A percentile compares a stretch with the other conserved stretches of the same genome.
Conservation (phyloP, 2,797 vertebrate genomes). For the Triplophysa yarkandensis region DNA sequence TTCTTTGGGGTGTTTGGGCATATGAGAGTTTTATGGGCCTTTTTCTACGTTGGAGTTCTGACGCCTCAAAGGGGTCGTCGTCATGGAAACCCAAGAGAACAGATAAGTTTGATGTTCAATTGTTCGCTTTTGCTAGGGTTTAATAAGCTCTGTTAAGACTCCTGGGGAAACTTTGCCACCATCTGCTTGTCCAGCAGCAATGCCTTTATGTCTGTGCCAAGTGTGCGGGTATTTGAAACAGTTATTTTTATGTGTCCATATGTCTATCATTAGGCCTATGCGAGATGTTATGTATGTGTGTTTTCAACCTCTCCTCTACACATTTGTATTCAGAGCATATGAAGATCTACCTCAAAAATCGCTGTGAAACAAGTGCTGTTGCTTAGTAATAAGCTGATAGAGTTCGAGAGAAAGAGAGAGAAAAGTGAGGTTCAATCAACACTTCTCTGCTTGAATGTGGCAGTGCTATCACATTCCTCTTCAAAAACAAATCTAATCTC, state of each 20-base stretch:
- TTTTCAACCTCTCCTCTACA: neutral
- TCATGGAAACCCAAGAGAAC: slow-evolving; percentile 16
- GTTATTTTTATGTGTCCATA: slow-evolving; percentile 34
- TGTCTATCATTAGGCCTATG: slow-evolving; percentile 15
- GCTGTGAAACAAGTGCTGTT: slow-evolving; percentile 6
- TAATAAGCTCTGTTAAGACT: slow-evolving; percentile 36
- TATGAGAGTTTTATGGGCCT: slow-evolving; percentile 11
- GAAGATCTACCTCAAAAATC: slow-evolving; percentile 12
- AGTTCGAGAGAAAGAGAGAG: neutral
- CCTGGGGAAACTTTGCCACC: slow-evolving; percentile 29
- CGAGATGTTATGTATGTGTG: neutral
- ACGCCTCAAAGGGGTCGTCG: neutral
- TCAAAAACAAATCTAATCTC: slow-evolving; percentile 45
- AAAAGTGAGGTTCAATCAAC: slow-evolving; percentile 37
- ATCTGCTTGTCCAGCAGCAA: slow-evolving; percentile 39
- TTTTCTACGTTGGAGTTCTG: neutral
- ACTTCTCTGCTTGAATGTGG: slow-evolving; percentile 41
- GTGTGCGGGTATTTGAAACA: slow-evolving; percentile 25
- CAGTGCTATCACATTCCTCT: slow-evolving; percentile 30
- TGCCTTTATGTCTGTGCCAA: slow-evolving; percentile 39
- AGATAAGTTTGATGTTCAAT: slow-evolving; percentile 34
- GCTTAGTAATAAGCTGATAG: slow-evolving; percentile 18
- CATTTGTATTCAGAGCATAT: neutral
- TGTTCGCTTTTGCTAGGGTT: slow-evolving; percentile 26
- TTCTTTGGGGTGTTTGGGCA: slow-evolving; percentile 17